A percentile compares a stretch with the other conserved stretches of the same genome.
Conservation (phyloP, 2,888 invertebrate species). For the Panopea generosa region DNA sequence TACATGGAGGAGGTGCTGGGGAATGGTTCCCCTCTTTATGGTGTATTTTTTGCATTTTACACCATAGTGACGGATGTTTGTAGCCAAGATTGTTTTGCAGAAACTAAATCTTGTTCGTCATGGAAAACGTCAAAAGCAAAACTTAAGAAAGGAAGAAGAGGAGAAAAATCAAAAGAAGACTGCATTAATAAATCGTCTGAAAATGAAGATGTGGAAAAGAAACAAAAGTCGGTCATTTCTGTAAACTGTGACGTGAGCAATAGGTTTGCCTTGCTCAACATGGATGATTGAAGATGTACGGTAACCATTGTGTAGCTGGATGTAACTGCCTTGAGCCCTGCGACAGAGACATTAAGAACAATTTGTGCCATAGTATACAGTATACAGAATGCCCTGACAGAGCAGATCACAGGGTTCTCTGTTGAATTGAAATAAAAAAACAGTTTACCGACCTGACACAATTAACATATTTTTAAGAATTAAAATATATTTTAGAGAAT, state of each 20-base stretch:
- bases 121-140: slow-evolving; percentile 27
- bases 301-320: no score
- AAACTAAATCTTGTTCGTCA: not conserved
- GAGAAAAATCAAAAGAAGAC: slow-evolving; percentile 11
- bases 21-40: slow-evolving; percentile 59
- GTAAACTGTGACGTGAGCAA: slow-evolving; percentile 51
- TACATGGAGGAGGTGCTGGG: slow-evolving; percentile 71
- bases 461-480: no score
- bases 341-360: no score
- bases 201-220: not conserved
- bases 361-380: no score
- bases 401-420: no score
- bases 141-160: slow-evolving; percentile 23
- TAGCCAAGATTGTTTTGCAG: slow-evolving; percentile 13
- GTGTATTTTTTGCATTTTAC: slow-evolving; percentile 1
- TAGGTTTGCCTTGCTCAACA: slow-evolving; percentile 52
- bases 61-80: slow-evolving; percentile 16
- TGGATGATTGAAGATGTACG: slow-evolving; percentile 27
- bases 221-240: not conserved
- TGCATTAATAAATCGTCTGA: not conserved
- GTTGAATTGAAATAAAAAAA: no score
- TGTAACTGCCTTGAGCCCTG: no score
- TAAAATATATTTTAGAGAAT: no score
- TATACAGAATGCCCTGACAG: no score
- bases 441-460: no score